phyloP scores from a whole-genome alignment of 2,888 invertebrate species.

The Pomacea canaliculata region DNA sequence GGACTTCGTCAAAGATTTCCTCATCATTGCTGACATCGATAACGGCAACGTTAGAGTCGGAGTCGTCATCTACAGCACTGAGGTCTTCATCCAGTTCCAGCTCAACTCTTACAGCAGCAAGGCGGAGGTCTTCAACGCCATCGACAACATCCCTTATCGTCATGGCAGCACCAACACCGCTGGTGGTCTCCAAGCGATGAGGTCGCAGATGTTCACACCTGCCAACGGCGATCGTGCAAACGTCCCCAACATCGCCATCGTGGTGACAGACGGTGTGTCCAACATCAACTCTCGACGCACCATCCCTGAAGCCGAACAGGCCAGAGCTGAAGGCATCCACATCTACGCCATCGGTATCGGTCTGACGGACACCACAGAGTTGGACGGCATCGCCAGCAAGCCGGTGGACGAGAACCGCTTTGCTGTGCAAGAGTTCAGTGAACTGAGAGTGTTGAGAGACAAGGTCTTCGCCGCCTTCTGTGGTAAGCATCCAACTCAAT shows the following conservation, averaged over 20 bases:
- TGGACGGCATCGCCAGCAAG: conserved; percentile 49
- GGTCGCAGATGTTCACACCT: conserved; percentile 39
- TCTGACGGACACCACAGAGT: conserved; percentile 46
- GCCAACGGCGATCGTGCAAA: conserved; percentile 52
- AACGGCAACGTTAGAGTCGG: conserved; percentile 56
- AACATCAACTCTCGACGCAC: conserved; percentile 58
- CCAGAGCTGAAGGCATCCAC: conserved; percentile 39
- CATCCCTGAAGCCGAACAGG: conserved; percentile 51
- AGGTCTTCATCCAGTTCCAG: conserved; percentile 49
- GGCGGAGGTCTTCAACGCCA: conserved; percentile 43
- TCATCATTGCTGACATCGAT: conserved; percentile 49
- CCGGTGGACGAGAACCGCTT: conserved; percentile 49
- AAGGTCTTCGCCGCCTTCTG: conserved; percentile 41
- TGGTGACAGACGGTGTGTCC: conserved; percentile 62
- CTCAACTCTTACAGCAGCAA: conserved; percentile 45
- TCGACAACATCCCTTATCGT: conserved; percentile 46
- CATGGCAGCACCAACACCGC: conserved; percentile 54
- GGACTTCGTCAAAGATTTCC: conserved; percentile 45
- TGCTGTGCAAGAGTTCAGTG: conserved; percentile 43
- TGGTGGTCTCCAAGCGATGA: conserved; percentile 42
- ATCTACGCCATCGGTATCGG: conserved; percentile 49
- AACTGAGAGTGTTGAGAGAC: conserved; percentile 38
- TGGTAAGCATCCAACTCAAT: background rate
- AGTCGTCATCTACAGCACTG: conserved; percentile 54
- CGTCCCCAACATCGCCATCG: conserved; percentile 52